Base-by-base conservation (phyloP, 2,888 invertebrate genomes). In the Ecdyonurus torrentis region DNA sequence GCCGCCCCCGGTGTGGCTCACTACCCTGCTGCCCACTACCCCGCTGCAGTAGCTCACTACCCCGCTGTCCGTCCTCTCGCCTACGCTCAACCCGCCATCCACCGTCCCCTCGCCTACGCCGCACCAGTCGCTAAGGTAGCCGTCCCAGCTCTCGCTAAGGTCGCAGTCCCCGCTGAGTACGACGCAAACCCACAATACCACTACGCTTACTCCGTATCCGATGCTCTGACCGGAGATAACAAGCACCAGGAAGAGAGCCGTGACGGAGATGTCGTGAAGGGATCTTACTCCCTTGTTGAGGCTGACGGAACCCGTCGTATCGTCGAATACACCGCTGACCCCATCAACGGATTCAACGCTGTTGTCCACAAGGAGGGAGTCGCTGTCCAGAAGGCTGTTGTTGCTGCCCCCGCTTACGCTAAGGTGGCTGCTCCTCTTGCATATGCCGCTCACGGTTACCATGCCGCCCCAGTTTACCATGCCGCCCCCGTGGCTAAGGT, bases 161-260 rank as follows among this genome's bases (percentile, higher is more conserved):
- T 55, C 23, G 64, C 63, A 23, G 64, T 59, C 25, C 65, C 65
- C 60, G 63, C 65, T 19, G 63, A 66, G 37, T 66, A 65, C 64
- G 64, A 67, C 61, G 63, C 66, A 2, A 23, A 63, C 52, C 63
- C 63, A 23, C 63, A 63, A 52, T 63, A 63, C 63, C 37, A 52
- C 52, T 63, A 63, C 63, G 58, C 63, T 15, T 63, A 63, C 19
- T 55, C 58, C 50, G 52, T 63, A n/a, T 53, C 50, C 52, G 63
- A 63, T 22, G 63, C 63, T 25, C 59, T 63, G 59, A 63, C 63
- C 63, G 63, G 63, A 63, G 63, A 63, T 59, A 59, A 58, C 63
- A 63, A 63, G 63, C 52, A 50, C 63, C 63, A 63, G 63, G 22
- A 59, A 19, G 63, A 63, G 63, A 63, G n/a, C 63, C 63, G 63